Percentiles rank a stretch among this genome's conserved stretches.
phyloP scores from a whole-genome alignment of 1,140 invertebrate species.

The Caenorhabditis latens region DNA sequence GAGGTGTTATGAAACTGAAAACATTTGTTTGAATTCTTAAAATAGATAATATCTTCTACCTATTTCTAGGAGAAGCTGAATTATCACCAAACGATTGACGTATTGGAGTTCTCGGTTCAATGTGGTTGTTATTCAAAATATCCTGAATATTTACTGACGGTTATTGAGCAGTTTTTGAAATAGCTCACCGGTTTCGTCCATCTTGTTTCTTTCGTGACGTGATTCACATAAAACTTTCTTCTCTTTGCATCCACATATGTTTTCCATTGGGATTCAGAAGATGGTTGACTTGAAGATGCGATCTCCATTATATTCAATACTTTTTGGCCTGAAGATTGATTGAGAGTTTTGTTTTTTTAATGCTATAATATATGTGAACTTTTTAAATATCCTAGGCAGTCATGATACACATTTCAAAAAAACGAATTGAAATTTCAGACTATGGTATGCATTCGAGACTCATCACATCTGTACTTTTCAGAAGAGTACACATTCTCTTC shows the following conservation, averaged over 20 bases:
- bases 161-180: neutral
- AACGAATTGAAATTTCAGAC: too few species aligned
- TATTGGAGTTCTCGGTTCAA: neutral
- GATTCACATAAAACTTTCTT: conserved; percentile 32
- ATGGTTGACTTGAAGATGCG: conserved; percentile 23
- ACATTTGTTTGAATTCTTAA: neutral
- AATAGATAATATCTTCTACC: neutral
- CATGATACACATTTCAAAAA: too few species aligned
- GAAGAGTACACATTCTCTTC: too few species aligned
- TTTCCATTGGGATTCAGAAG: conserved; percentile 41
- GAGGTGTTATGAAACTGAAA: conserved; percentile 39
- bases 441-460: too few species aligned
- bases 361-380: too few species aligned
- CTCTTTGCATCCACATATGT: conserved; percentile 34
- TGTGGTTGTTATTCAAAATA: conserved; percentile 25
- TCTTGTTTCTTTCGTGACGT: conserved; percentile 34
- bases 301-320: conserved; percentile 18
- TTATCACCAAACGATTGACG: neutral
- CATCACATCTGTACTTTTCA: too few species aligned
- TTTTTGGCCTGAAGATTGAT: neutral
- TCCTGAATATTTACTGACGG: neutral
- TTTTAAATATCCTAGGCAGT: too few species aligned
- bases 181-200: conserved; percentile 11
- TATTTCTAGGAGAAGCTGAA: conserved; percentile 18
- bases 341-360: neutral